Evolutionary conservation across 2,113 vertebrate species (phyloP), one percentile per base, ranked within the genome.

Genomic region (Mirounga angustirostris): DNA sequence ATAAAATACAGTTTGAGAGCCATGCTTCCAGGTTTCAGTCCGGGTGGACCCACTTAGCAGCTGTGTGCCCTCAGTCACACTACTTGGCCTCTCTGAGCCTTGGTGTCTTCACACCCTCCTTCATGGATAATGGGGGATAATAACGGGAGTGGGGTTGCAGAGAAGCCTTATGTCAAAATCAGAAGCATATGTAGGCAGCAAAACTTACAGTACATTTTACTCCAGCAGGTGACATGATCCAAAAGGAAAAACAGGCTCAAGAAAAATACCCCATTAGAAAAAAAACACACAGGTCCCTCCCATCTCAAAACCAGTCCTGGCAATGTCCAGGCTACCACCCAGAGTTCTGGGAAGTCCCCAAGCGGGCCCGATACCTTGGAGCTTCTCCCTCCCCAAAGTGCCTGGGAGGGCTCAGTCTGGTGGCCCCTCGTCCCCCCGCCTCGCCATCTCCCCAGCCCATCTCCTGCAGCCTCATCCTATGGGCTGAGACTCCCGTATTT

Each of bases 1-100:
- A 36, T 36, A 36, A n/a, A 10, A 69, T 18, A 69, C 33, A 21
- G n/a, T 21, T 69, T 16, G 2, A 26, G 11, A 12, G 56, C 24
- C 28, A 1, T 1, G n/a, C 59, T 43, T 24, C 43, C n/a, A 2
- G 36, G 22, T 2, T 22, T 4, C 1, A 9, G 2, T 16, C 36
- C 56, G 1, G 28, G 28, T 0, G 8, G 33, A 10, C 30, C 11
- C 46, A 4, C 9, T 28, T 2, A 15, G 73, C 46, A 21, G 63
- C 89, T 67, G 15, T 24, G 76, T 56, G 6, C 33, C 69, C 7
- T 1, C 4, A 4, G 50, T 5, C 40, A 0, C 1, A 0, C 33
- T 22, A 12, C 65, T 46, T 15, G 52, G 36, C 56, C 63, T 91
- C 83, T 30, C 79, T 33, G 61, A 12, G 43, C 58, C 80, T 63